Percentiles rank a stretch among this genome's conserved stretches.
Conservation (phyloP, 2,797 vertebrate species). For the Pristis pectinata region DNA sequence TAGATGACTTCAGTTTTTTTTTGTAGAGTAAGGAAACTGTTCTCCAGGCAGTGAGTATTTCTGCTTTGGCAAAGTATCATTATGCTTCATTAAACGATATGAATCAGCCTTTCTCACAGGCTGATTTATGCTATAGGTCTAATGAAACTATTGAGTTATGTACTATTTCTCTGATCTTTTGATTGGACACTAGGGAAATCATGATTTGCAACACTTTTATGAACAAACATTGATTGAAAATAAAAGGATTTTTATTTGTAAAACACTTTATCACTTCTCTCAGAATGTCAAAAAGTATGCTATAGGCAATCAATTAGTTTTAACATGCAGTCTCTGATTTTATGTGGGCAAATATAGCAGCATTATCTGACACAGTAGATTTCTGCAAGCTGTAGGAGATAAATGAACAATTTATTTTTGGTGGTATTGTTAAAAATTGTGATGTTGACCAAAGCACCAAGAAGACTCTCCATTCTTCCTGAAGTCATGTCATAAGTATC, state of each 20-base stretch:
- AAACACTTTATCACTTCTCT: not conserved
- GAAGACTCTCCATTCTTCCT: not conserved
- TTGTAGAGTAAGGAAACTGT: not conserved
- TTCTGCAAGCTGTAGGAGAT: not conserved
- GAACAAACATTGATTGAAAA: constrained; percentile 9
- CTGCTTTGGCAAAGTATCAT: not conserved
- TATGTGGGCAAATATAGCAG: not conserved
- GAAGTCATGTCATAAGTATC: not conserved
- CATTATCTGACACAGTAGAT: not conserved
- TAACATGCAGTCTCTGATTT: not conserved
- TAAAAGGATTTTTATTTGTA: not conserved
- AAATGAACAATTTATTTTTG: not conserved
- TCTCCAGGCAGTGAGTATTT: not conserved
- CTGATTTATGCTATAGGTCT: not conserved
- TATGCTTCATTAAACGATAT: not conserved
- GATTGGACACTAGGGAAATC: not conserved
- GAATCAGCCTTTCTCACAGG: not conserved
- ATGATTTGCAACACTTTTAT: not conserved
- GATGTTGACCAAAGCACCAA: not conserved
- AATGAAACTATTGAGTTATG: not conserved
- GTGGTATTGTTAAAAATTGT: not conserved
- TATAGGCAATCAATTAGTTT: not conserved
- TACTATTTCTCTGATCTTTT: not conserved
- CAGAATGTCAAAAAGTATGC: not conserved
- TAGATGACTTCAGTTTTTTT: not conserved